Base-by-base conservation (phyloP, 2,888 invertebrate species). In the Koerneria pararmatus region DNA sequence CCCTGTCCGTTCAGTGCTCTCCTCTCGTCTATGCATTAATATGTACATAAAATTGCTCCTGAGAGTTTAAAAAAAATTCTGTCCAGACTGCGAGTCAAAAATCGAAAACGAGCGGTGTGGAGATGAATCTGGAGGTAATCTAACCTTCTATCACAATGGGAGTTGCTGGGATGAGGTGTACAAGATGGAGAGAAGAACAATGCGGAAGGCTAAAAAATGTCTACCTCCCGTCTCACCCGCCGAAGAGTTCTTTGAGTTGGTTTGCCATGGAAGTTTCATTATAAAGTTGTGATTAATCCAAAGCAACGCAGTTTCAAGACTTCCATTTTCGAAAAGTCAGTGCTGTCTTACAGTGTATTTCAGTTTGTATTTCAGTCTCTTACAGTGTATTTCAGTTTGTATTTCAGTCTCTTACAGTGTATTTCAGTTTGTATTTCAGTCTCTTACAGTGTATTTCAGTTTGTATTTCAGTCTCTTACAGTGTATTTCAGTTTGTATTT, bases 171-270 rank as follows among this genome's bases (percentile, higher is more conserved):
- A 2, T 5, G 58, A 58, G 22, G 32, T 1, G 0, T 19, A 41
- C 11, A 24, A 46, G 31, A 64, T 1, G 5, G 3, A 48, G 32
- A 19, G 64, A 2, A 27, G 24, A 3, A 37, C 27, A 62, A 62
- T 24, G 53, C 51, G 49, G 6, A 37, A 5, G 4, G 34, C 27
- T 48, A 35, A 41, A 34, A 3, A 24, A 3, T n/a, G 15, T 1
- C 65, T 58, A 1, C 65, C 65, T 3, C 65, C 65, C 2, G 27
- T 58, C 19, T 51, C 57, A 19, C 54, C 65, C 1, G 58, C 58
- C 8, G 65, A 65, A 37, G 65, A 65, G 51, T 65, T 65, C 54
- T 65, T 65, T 37, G 65, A 65, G 65, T 65, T 48, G 22, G 59
- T 41, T 2, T 27, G 24, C 4, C 19, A 22, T 11, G 19, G 19